Conservation (phyloP, 2,888 invertebrate genomes). For the Allacma fusca region DNA sequence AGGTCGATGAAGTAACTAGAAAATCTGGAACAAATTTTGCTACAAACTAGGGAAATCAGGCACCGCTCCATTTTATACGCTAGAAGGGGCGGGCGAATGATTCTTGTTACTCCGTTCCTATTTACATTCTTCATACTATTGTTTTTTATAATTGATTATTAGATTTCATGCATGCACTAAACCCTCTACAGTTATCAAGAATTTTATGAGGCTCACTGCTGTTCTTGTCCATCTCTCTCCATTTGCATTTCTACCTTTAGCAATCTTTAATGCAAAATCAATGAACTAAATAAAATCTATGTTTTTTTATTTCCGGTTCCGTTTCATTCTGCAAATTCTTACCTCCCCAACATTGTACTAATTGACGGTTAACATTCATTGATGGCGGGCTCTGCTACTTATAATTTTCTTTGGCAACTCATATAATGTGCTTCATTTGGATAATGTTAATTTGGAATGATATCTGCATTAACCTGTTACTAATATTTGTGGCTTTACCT, state of each 20-base stretch:
- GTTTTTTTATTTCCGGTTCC: conserved; percentile 27
- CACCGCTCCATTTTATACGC: too few relatives aligned
- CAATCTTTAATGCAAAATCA: not conserved
- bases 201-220: too few relatives aligned
- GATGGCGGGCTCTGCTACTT: conserved; percentile 29
- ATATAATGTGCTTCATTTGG: conserved; percentile 17
- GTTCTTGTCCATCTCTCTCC: too few relatives aligned
- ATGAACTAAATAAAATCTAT: not conserved
- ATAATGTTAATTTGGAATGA: conserved; percentile 20
- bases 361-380: conserved; percentile 31
- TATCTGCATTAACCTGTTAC: conserved; percentile 10
- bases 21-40: too few relatives aligned
- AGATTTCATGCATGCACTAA: too few relatives aligned
- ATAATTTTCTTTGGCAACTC: conserved; percentile 30
- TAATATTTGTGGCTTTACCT: not conserved
- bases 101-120: too few relatives aligned
- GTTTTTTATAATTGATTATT: too few relatives aligned
- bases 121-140: too few relatives aligned
- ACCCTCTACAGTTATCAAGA: too few relatives aligned
- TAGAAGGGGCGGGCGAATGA: too few relatives aligned
- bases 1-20: too few relatives aligned
- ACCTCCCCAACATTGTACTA: conserved; percentile 27
- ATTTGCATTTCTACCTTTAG: not conserved
- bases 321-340: conserved; percentile 30
- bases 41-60: too few relatives aligned